Percentiles rank a stretch among this genome's conserved stretches.
Evolutionary conservation across 2,797 vertebrate genomes (phyloP).

Genomic region (Sebastes kiyomatsui): DNA sequence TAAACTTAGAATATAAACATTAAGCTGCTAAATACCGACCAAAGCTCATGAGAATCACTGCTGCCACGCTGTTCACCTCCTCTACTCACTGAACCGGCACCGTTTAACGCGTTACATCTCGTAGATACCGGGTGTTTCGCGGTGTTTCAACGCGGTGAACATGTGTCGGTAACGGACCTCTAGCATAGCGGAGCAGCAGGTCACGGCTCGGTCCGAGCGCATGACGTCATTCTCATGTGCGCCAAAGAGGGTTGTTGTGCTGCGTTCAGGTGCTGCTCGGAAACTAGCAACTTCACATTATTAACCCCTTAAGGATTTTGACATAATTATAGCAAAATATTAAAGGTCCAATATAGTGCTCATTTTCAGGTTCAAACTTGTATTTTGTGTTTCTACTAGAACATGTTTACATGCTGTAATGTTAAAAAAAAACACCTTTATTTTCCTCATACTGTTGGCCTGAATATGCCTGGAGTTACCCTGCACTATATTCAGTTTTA

Average conservation of each 20-base stretch:
- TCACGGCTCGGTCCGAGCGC: conserved; percentile 64
- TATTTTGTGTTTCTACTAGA: too few species aligned
- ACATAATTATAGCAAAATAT: too few species aligned
- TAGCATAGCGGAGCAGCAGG: conserved; percentile 70
- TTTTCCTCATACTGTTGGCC: too few species aligned
- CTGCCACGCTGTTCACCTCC: not conserved
- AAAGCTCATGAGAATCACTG: not conserved
- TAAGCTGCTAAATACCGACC: not conserved
- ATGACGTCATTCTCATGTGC: conserved; percentile 68
- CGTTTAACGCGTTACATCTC: not conserved
- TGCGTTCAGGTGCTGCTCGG: conserved; percentile 28
- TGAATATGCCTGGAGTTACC: too few species aligned
- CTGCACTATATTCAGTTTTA: too few species aligned
- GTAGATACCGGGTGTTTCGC: not conserved
- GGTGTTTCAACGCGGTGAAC: conserved; percentile 10
- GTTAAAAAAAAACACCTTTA: too few species aligned
- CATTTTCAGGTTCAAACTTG: too few species aligned
- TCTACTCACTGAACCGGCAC: not conserved
- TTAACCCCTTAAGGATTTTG: not conserved
- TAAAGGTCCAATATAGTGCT: too few species aligned
- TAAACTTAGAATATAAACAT: conserved; percentile 56
- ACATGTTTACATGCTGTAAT: too few species aligned
- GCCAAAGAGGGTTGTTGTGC: not conserved
- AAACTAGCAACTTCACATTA: not conserved
- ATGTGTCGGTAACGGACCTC: conserved; percentile 44